These are phyloP conservation scores for Vimba vimba DNA, from an alignment of 2,113 vertebrate species.

Conservation along the genomic window DNA sequence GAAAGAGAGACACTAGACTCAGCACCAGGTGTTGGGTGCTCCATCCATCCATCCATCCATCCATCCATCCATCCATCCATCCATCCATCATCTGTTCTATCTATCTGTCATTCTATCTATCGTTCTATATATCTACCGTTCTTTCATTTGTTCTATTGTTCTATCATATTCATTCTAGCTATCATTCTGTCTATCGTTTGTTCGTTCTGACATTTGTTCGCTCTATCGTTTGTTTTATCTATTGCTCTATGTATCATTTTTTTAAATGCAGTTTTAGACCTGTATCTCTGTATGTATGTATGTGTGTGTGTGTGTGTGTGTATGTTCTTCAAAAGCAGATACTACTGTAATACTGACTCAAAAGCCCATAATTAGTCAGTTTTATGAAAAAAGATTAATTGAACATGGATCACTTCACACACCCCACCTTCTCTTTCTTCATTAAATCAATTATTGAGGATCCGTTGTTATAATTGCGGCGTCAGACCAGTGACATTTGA, in stretches of 20 bases:
- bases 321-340: background rate
- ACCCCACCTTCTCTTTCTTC: background rate
- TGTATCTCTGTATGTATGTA: background rate
- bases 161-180: background rate
- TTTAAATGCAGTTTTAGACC: background rate
- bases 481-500: slow-evolving; percentile 21
- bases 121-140: background rate
- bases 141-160: no score
- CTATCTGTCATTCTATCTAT: background rate
- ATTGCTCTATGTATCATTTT: background rate
- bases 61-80: no score
- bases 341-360: background rate
- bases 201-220: background rate
- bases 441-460: slow-evolving; percentile 19
- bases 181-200: background rate
- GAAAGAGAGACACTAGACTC: background rate
- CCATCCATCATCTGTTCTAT: background rate
- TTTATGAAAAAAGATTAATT: slow-evolving; percentile 22
- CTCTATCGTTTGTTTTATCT: background rate
- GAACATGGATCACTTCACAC: slow-evolving; percentile 8
- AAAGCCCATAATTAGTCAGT: background rate
- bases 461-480: background rate
- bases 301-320: background rate
- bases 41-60: background rate
- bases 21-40: background rate